Conservation (phyloP, 2,888 invertebrate genomes). For the Mallateleia sp. region DNA sequence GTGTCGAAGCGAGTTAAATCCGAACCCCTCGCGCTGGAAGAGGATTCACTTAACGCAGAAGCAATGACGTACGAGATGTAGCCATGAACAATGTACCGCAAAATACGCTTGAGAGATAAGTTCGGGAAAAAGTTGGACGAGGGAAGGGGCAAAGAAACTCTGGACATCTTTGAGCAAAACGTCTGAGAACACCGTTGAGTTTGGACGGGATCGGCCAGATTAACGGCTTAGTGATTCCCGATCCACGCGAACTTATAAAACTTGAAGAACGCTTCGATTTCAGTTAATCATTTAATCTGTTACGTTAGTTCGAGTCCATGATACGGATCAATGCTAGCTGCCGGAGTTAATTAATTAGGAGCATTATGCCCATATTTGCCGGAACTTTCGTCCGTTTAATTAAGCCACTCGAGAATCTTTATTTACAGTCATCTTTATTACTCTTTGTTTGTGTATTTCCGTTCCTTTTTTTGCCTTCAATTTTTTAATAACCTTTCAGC, state of each 20-base stretch:
- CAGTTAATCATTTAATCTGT: constrained; percentile 45
- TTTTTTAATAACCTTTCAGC: too few species aligned
- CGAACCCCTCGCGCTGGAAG: constrained; percentile 38
- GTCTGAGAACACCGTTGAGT: constrained; percentile 37
- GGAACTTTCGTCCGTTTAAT: neutral
- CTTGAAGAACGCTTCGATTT: constrained; percentile 36
- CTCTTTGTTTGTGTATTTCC: neutral
- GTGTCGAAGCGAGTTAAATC: constrained; percentile 54
- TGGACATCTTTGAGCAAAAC: constrained; percentile 53
- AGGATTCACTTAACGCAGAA: constrained; percentile 69
- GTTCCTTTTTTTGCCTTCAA: too few species aligned
- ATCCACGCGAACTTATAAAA: constrained; percentile 47
- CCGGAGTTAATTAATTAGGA: neutral
- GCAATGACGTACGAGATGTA: constrained; percentile 67
- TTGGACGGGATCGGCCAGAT: constrained; percentile 25
- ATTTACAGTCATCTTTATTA: neutral
- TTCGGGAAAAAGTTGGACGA: constrained; percentile 24
- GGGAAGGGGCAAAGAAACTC: constrained; percentile 2
- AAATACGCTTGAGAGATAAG: constrained; percentile 67
- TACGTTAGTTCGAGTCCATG: neutral
- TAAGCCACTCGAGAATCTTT: neutral
- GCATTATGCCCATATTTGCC: neutral
- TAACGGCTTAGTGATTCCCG: constrained; percentile 48
- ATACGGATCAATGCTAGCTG: neutral
- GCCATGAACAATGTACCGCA: constrained; percentile 67